These are phyloP conservation scores for Troides helena DNA, from an alignment of 2,888 invertebrate species.

Conservation along the genomic window DNA sequence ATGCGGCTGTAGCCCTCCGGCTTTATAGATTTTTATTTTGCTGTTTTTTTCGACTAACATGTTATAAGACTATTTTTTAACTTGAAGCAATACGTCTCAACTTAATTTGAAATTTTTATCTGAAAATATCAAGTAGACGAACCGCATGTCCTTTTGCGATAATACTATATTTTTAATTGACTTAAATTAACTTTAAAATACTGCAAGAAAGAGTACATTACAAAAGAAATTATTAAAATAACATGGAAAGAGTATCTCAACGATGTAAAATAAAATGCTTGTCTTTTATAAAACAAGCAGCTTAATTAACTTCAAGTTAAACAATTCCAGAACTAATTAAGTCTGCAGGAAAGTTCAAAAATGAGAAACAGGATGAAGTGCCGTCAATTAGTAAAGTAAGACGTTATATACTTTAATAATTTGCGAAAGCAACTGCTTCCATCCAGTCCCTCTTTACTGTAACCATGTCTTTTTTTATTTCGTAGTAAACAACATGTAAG, in stretches of 20 bases:
- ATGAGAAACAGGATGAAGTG: background rate
- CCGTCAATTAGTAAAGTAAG: constrained; percentile 62
- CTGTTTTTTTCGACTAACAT: constrained; percentile 9
- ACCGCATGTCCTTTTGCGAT: too few relatives aligned
- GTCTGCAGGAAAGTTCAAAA: background rate
- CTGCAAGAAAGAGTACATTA: too few relatives aligned
- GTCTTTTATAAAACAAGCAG: background rate
- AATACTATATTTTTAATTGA: too few relatives aligned
- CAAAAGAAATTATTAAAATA: too few relatives aligned
- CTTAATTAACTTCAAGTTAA: constrained; percentile 27
- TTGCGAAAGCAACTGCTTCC: constrained; percentile 57
- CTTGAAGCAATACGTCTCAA: too few relatives aligned
- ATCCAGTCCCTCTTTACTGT: constrained; percentile 41
- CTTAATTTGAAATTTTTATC: background rate
- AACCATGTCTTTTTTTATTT: constrained; percentile 39
- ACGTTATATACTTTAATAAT: constrained; percentile 67
- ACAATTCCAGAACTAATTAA: constrained; percentile 10
- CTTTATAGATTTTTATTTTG: constrained; percentile 25
- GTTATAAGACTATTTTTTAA: too few relatives aligned
- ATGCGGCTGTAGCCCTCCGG: constrained; percentile 24
- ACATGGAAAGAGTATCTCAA: too few relatives aligned
- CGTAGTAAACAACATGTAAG: constrained; percentile 33
- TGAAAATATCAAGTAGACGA: background rate
- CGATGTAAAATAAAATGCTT: too few relatives aligned
- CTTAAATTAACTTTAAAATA: too few relatives aligned